These are phyloP conservation scores for Didymodactylos carnosus DNA, from an alignment of 2,888 invertebrate species.

Conservation along the genomic window DNA sequence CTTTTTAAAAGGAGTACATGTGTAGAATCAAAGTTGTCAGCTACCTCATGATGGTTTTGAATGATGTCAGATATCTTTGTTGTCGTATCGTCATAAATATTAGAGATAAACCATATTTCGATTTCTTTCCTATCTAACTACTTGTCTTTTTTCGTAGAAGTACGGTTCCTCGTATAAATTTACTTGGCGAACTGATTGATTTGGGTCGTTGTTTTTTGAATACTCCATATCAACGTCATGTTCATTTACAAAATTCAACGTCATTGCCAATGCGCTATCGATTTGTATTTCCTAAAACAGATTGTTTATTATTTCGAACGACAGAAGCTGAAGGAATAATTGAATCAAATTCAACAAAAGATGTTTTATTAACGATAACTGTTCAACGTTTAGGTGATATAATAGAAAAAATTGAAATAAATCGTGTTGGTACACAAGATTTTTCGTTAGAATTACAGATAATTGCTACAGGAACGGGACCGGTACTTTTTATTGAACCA, in stretches of 20 bases:
- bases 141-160: too few relatives aligned
- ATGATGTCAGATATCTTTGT: too few relatives aligned
- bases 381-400: slow-evolving; percentile 28
- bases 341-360: slow-evolving; percentile 24
- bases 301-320: not conserved
- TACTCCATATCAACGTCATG: slow-evolving; percentile 25
- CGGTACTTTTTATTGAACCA: slow-evolving; percentile 46
- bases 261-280: slow-evolving; percentile 33
- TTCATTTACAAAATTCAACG: slow-evolving; percentile 30
- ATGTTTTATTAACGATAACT: slow-evolving; percentile 27
- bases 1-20: too few relatives aligned
- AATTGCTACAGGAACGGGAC: slow-evolving; percentile 40
- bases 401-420: slow-evolving; percentile 23
- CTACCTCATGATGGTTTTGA: too few relatives aligned
- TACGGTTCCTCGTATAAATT: slow-evolving; percentile 3
- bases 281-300: slow-evolving; percentile 22
- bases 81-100: too few relatives aligned
- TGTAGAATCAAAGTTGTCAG: too few relatives aligned
- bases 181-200: not conserved
- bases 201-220: slow-evolving; percentile 25
- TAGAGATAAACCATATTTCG: too few relatives aligned
- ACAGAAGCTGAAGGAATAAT: slow-evolving; percentile 26
- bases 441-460: slow-evolving; percentile 24
- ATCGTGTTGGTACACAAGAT: slow-evolving; percentile 29
- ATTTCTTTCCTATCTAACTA: too few relatives aligned